A percentile compares a stretch with the other conserved stretches of the same genome.
phyloP scores from a whole-genome alignment of 2,888 invertebrate species.

The Eupithecia exiguata region DNA sequence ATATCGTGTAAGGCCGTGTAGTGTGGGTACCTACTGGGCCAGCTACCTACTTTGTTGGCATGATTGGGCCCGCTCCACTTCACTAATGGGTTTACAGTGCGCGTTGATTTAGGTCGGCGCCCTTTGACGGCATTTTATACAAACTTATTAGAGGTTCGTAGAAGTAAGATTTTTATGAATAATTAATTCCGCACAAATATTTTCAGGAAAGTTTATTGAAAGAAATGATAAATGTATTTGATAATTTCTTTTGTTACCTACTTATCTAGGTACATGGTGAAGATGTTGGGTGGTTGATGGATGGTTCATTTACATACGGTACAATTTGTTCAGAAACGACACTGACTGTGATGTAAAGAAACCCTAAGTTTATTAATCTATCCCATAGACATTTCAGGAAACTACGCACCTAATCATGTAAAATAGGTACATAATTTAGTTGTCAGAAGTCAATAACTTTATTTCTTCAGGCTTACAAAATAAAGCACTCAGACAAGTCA shows the following conservation, averaged over 20 bases:
- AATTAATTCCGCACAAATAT: background rate
- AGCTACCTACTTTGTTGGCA: background rate
- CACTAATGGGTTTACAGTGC: slow-evolving; percentile 4
- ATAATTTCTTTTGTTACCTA: background rate
- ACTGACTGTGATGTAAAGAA: too few relatives aligned
- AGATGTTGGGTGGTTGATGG: too few relatives aligned
- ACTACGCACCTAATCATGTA: too few relatives aligned
- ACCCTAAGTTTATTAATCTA: too few relatives aligned
- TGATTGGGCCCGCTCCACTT: slow-evolving; percentile 3
- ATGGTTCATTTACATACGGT: too few relatives aligned
- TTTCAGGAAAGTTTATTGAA: background rate
- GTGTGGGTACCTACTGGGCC: background rate
- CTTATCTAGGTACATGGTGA: too few relatives aligned
- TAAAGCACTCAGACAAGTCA: too few relatives aligned
- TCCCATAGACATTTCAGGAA: too few relatives aligned
- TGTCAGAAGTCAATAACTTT: too few relatives aligned
- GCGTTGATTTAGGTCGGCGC: slow-evolving; percentile 3
- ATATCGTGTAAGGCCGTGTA: background rate
- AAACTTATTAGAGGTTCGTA: background rate
- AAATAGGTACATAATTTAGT: too few relatives aligned
- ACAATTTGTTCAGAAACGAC: too few relatives aligned
- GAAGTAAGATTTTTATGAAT: background rate
- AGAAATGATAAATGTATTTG: background rate
- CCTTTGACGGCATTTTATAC: background rate
- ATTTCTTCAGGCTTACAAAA: too few relatives aligned